Conservation (phyloP, 2,888 invertebrate genomes). For the Priocnemis perturbator region DNA sequence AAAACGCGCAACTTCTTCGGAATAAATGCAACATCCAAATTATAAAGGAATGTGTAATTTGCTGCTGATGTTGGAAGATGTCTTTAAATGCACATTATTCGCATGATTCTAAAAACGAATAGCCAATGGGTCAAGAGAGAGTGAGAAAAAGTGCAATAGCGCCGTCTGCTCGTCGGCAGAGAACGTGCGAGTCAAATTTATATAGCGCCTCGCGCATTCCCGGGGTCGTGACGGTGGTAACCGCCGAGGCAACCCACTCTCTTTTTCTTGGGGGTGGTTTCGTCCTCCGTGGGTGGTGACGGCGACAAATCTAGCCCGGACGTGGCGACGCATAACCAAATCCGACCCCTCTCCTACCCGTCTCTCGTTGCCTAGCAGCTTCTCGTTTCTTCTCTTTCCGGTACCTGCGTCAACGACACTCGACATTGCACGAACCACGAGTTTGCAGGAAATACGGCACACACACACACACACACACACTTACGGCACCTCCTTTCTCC, state of each 20-base stretch:
- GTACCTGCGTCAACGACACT: constrained; percentile 38
- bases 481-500: constrained; percentile 34
- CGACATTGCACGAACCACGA: constrained; percentile 54
- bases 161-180: background rate
- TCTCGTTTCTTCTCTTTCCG: constrained; percentile 20
- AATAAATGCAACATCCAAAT: no score
- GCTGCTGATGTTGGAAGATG: no score
- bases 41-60: no score
- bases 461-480: constrained; percentile 56
- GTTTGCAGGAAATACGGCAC: constrained; percentile 57
- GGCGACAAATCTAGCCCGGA: constrained; percentile 71
- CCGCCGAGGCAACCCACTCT: constrained; percentile 22
- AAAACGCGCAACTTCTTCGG: no score
- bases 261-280: constrained; percentile 30
- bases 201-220: constrained; percentile 36
- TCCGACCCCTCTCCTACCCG: constrained; percentile 43
- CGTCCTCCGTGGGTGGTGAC: constrained; percentile 54
- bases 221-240: constrained; percentile 37
- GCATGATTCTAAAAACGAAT: no score
- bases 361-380: constrained; percentile 31
- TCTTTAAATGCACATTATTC: no score
- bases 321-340: constrained; percentile 73
- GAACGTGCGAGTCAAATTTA: constrained; percentile 42
- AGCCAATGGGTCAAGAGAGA: no score
- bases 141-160: no score